These are phyloP conservation scores for Montipora cactus DNA, from an alignment of 64 coral and sea anemone genomes.

Conservation along the genomic window DNA sequence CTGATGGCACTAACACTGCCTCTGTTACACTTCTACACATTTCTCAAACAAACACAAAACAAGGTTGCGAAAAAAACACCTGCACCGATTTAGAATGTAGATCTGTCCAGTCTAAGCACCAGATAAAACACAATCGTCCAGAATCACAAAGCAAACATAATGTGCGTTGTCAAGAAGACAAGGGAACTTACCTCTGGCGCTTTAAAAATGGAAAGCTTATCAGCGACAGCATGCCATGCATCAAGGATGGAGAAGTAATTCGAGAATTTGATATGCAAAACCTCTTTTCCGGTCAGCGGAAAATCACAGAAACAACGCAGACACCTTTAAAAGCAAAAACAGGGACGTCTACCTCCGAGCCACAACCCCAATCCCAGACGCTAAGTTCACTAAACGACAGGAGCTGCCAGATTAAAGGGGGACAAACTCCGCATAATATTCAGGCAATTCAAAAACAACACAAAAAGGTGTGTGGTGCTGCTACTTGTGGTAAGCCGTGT, in stretches of 20 bases:
- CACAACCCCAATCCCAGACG: neutral
- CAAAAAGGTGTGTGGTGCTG: conserved; percentile 40
- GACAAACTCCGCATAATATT: neutral
- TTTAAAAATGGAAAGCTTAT: conserved; percentile 35
- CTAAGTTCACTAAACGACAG: neutral
- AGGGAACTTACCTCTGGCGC: conserved; percentile 38
- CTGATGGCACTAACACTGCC: neutral
- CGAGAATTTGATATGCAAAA: neutral
- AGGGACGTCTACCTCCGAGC: neutral
- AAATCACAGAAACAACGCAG: neutral
- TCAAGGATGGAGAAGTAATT: neutral
- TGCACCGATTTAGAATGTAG: neutral
- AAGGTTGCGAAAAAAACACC: neutral
- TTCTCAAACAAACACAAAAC: conserved; percentile 6
- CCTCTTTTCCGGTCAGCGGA: neutral
- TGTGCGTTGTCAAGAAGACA: neutral
- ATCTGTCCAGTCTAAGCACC: neutral
- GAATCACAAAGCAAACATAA: neutral
- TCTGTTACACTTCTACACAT: neutral
- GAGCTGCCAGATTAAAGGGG: neutral
- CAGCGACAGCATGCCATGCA: conserved; percentile 43
- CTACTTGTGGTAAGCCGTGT: conserved; percentile 13
- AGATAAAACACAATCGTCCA: neutral
- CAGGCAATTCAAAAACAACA: neutral
- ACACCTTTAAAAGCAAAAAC: neutral